Conservation (phyloP, 2,797 vertebrate genomes). For the Saxicola maurus region DNA sequence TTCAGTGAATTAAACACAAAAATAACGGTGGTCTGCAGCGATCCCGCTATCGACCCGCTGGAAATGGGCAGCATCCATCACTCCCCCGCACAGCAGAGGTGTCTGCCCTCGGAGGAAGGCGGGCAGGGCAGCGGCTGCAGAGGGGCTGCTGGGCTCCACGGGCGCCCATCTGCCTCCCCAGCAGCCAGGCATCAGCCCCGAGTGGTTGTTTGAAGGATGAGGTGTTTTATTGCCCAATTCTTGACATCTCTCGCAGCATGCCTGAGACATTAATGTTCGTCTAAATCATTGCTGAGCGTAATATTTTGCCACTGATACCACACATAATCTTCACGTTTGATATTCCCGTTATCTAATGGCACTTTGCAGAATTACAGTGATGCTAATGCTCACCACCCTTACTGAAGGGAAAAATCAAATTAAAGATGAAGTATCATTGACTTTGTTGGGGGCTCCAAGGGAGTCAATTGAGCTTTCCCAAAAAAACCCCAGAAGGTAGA, state of each 20-base stretch:
- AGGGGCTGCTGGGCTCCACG: fast-evolving
- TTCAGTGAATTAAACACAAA: constrained; percentile 33
- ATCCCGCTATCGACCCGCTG: not conserved
- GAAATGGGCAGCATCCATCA: not conserved
- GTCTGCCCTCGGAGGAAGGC: fast-evolving
- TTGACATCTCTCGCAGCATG: not conserved
- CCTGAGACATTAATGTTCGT: not conserved
- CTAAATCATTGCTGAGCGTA: not conserved
- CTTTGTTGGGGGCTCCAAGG: constrained; percentile 6
- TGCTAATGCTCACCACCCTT: not conserved
- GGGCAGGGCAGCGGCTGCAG: not conserved
- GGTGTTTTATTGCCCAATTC: not conserved
- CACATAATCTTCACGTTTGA: not conserved
- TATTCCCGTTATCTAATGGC: not conserved
- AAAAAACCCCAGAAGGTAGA: not conserved
- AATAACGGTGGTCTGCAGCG: not conserved
- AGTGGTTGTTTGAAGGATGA: not conserved
- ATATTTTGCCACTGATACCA: not conserved
- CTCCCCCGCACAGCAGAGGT: not conserved
- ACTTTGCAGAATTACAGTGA: not conserved
- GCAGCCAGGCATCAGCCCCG: not conserved
- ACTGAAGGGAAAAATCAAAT: constrained; percentile 10
- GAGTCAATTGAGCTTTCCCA: constrained; percentile 13
- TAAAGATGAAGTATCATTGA: constrained; percentile 31
- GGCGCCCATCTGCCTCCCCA: not conserved